phyloP scores from a whole-genome alignment of 1,140 invertebrate species.

The Neotoxoptera formosana region DNA sequence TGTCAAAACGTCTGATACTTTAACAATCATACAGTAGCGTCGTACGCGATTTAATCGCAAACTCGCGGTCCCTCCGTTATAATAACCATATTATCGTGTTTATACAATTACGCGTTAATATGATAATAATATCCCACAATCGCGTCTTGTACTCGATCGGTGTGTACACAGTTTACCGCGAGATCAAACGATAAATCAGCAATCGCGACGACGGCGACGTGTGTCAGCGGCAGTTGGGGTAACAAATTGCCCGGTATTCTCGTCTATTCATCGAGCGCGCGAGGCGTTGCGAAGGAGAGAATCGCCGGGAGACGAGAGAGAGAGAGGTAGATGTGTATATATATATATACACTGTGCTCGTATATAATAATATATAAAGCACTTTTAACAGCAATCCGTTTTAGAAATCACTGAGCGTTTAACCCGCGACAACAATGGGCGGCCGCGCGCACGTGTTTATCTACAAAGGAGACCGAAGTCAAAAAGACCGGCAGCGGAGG shows the following conservation, averaged over 20 bases:
- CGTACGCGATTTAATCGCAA: not conserved
- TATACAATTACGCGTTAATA: not conserved
- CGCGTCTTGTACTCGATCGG: not conserved
- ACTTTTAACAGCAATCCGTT: slow-evolving; percentile 47
- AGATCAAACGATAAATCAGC: slow-evolving; percentile 30
- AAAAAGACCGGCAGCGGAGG: not conserved
- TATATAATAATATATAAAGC: not conserved
- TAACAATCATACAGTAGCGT: too few relatives aligned
- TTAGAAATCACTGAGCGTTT: slow-evolving; percentile 31
- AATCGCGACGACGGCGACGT: not conserved
- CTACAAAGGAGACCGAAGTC: not conserved
- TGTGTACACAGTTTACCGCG: not conserved
- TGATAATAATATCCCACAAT: not conserved
- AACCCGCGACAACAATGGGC: slow-evolving; percentile 37
- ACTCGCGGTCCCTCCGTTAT: not conserved
- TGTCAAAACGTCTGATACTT: not conserved
- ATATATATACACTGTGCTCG: not conserved
- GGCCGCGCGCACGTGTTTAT: slow-evolving; percentile 27
- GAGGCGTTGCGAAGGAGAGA: not conserved
- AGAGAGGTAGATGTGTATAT: too few relatives aligned
- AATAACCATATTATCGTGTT: not conserved
- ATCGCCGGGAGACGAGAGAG: not conserved
- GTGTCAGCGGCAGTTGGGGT: not conserved
- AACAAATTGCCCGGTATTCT: not conserved
- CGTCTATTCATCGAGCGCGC: not conserved